Evolutionary conservation across 1,140 invertebrate species (phyloP), one percentile per base, ranked within the genome.

Genomic region (Spodoptera litura): DNA sequence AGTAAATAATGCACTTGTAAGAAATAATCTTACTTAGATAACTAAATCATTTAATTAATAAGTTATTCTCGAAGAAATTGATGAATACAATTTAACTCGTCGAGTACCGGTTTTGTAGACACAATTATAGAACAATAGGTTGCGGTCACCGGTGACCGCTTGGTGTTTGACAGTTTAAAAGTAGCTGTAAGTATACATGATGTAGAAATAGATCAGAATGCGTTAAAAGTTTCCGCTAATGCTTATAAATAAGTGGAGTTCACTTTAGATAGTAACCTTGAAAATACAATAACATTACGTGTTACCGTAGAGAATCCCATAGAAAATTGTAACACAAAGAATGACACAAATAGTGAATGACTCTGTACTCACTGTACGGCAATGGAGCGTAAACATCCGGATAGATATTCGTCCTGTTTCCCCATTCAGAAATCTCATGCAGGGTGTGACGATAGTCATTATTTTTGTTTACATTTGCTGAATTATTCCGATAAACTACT

Each of bases 351-450:
- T 64, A 64, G 49, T 55, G 49, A 62, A 52, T n/a, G 15, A 64
- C n/a, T 62, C 12, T 44, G 56, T 78, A 92, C 93, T 93, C 86
- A 94, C 93, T 94, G 72, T 93, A 94, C 31, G 93, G 93, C 51
- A 94, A 79, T 64, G 93, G 93, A 51, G 92, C 93, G 70, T 94
- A 94, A 31, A 94, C 93, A 78, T 94, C 93, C 52, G 92, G 92
- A 84, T 93, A 94, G 71, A 89, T 89, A 76, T 88, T 87, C 4
- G 90, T 91, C 74, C 93, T 90, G 76, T 93, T 93, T 9, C 78
- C 87, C 92, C 92, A 93, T 73, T 92, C 88, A 5, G 86, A 84
- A 59, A 88, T 81, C 20, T 93, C 91, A 70, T 92, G 88, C 13
- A 93, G 51, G 3, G 90, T 92, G 61, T 94, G 93, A 9, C 92